phyloP scores from a whole-genome alignment of 1,140 invertebrate genomes.

The Drosophila arizonae region DNA sequence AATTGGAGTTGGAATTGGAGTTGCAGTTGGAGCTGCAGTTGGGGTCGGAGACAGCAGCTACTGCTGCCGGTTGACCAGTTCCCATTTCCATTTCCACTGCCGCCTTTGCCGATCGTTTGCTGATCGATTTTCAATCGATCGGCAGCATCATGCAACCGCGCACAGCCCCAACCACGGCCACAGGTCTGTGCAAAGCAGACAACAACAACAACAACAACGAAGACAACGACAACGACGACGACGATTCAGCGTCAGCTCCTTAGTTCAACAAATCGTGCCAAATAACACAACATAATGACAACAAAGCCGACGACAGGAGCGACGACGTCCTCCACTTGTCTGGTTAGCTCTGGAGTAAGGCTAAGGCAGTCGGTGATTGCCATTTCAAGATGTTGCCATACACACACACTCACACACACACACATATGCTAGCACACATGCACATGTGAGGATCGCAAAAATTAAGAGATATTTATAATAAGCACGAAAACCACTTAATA shows the following conservation, averaged over 20 bases:
- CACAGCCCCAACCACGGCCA: slow-evolving; percentile 52
- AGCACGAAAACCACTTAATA: slow-evolving; percentile 83
- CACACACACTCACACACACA: slow-evolving; percentile 26
- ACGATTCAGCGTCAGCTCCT: slow-evolving; percentile 41
- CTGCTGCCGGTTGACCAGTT: slow-evolving; percentile 30
- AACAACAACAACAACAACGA: neutral
- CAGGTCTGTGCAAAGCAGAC: slow-evolving; percentile 18
- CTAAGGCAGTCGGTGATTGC: slow-evolving; percentile 69
- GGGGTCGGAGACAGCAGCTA: slow-evolving; percentile 29
- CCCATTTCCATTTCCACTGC: slow-evolving; percentile 48
- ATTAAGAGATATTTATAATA: slow-evolving; percentile 83
- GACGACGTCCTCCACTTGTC: slow-evolving; percentile 64
- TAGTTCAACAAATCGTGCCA: slow-evolving; percentile 82
- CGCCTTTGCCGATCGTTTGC: slow-evolving; percentile 50
- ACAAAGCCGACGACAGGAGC: slow-evolving; percentile 73
- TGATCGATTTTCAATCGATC: slow-evolving; percentile 82
- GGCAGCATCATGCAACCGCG: slow-evolving; percentile 81
- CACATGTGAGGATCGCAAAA: slow-evolving; percentile 62
- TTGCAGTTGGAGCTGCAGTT: no score
- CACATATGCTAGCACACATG: slow-evolving; percentile 13
- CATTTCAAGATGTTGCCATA: slow-evolving; percentile 74
- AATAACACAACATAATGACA: slow-evolving; percentile 81
- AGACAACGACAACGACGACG: neutral
- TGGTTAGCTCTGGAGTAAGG: slow-evolving; percentile 16
- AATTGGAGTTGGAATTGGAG: no score